A percentile compares a stretch with the other conserved stretches of the same genome.
phyloP scores from a whole-genome alignment of 1,140 invertebrate genomes.

The Scaptomyza montana region DNA sequence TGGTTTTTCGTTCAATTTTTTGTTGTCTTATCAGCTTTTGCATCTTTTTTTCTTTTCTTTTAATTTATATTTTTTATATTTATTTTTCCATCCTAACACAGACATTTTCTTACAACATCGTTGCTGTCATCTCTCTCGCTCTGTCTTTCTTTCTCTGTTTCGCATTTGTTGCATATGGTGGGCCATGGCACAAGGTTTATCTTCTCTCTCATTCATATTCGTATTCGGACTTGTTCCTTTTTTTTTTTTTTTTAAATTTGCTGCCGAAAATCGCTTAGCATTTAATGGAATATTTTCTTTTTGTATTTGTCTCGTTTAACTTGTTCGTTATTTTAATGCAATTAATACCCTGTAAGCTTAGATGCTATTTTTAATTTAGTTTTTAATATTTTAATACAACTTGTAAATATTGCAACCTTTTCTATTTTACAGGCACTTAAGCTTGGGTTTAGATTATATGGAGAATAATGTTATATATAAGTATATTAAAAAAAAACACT shows the following conservation, averaged over 20 bases:
- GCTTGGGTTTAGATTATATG: conserved; percentile 37
- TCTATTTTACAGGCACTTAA: conserved; percentile 71
- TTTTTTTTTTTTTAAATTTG: conserved; percentile 20
- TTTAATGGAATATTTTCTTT: conserved; percentile 15
- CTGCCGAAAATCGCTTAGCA: background rate
- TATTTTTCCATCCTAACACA: conserved; percentile 14
- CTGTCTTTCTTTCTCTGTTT: background rate
- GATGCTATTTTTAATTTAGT: conserved; percentile 26
- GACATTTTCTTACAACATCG: background rate
- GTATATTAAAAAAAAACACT: conserved; percentile 11
- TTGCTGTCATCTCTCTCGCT: conserved; percentile 19
- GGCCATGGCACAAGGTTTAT: conserved; percentile 69
- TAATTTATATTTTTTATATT: background rate
- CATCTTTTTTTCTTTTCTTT: background rate
- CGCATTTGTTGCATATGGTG: conserved; percentile 26
- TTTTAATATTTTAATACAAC: conserved; percentile 38
- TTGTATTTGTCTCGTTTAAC: conserved; percentile 2
- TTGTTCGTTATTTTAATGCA: conserved; percentile 8
- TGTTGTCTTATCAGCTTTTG: conserved; percentile 20
- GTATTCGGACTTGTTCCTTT: conserved; percentile 10
- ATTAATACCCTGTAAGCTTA: conserved; percentile 62
- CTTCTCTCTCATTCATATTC: conserved; percentile 13
- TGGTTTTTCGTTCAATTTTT: conserved; percentile 14
- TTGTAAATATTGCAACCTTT: conserved; percentile 73
- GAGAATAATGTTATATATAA: conserved; percentile 18